A percentile compares a stretch with the other conserved stretches of the same genome.
phyloP scores from a whole-genome alignment of 2,888 invertebrate genomes.

The Acanthosepion esculentum region DNA sequence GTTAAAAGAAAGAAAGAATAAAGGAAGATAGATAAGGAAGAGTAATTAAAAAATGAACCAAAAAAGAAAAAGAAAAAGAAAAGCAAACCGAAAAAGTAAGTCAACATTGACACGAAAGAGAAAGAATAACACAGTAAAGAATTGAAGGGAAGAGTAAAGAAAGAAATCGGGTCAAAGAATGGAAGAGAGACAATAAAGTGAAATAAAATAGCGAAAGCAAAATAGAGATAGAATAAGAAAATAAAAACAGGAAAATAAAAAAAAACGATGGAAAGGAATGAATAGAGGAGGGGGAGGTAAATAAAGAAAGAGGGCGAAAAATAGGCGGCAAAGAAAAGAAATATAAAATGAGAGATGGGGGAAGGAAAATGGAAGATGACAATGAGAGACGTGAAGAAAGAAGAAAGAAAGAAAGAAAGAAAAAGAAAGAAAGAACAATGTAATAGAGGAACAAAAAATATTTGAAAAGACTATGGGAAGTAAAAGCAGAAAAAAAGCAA shows the following conservation, averaged over 20 bases:
- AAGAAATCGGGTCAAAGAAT: background rate
- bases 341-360: no score
- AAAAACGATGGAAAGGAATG: background rate
- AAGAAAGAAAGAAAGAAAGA: no score
- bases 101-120: background rate
- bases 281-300: no score
- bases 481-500: no score
- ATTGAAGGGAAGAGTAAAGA: background rate
- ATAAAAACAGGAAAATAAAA: background rate
- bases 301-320: no score
- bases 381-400: no score
- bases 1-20: background rate
- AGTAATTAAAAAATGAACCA: background rate
- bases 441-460: background rate
- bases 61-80: background rate
- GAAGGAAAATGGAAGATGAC: no score
- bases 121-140: background rate
- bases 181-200: no score
- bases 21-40: background rate
- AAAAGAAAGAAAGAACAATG: no score
- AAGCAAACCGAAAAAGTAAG: background rate
- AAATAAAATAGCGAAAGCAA: no score
- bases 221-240: no score
- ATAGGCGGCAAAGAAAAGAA: no score
- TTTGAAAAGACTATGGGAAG: background rate